Evolutionary conservation across 2,113 vertebrate species (phyloP), one percentile per base, ranked within the genome.

Genomic region (Merops nubicus): DNA sequence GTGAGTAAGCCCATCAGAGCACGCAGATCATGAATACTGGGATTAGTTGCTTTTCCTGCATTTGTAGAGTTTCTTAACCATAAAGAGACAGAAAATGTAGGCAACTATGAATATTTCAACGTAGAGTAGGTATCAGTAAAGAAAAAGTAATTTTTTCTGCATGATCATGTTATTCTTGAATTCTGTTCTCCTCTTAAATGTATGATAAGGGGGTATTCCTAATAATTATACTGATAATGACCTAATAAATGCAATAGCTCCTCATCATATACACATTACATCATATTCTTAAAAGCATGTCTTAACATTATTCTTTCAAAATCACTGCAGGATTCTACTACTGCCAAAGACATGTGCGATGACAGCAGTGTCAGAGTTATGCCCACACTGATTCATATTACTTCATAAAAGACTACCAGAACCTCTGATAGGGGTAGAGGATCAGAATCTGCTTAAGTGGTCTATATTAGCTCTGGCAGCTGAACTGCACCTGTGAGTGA

Each of bases 381-480:
- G 18, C 43, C 51, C 36, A 25, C 25, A 20, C 5, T 80, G 18
- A 50, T 36, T 59, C 23, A 69, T 78, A 63, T 59, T 68, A 62
- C 11, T 57, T 87, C 11, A 25, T 47, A 78, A 89, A 38, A 70
- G 4, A 65, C 28, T 54, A 73, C 28, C 48, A 80, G 53, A 34
- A 87, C 23, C 22, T 95, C 31, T 50, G 29, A 73, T 45, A 65
- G 33, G 68, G 13, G 42, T 48, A 86, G 6, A 3, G 14, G 38
- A 33, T 76, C 40, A 59, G 47, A 96, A 85, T 75, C 33, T 40
- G 9, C 67, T 23, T 74, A 91, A 93, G n/a, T 36, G 15, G 42
- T 26, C 56, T 86, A 74, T 75, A 51, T 85, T 88, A 94, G 68
- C 94, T 96, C 60, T 83, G 64, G 57, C 59, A 95, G 57, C 22